Conservation (phyloP, 2,888 invertebrate genomes). For the Pherbina coryleti region DNA sequence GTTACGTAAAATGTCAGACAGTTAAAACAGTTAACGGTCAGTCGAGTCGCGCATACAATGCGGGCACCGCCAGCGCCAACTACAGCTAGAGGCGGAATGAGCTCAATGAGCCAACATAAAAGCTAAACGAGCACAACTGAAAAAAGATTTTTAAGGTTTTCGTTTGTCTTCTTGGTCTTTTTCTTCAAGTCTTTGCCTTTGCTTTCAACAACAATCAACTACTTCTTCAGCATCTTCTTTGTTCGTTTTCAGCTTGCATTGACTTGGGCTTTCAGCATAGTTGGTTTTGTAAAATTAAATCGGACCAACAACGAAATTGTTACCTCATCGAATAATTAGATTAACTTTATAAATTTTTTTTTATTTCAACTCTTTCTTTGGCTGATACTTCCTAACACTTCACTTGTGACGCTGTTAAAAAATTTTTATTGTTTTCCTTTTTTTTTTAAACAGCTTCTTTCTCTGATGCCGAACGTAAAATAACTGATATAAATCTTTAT, state of each 20-base stretch:
- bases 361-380: slow-evolving; percentile 30
- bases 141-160: slow-evolving; percentile 46
- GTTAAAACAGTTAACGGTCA: slow-evolving; percentile 66
- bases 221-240: slow-evolving; percentile 18
- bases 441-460: slow-evolving; percentile 19
- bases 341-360: slow-evolving; percentile 32
- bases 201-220: not conserved
- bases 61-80: slow-evolving; percentile 14
- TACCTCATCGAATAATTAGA: slow-evolving; percentile 65
- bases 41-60: not conserved
- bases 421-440: slow-evolving; percentile 48
- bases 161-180: slow-evolving; percentile 53
- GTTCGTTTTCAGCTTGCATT: not conserved
- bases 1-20: slow-evolving; percentile 68
- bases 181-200: slow-evolving; percentile 24
- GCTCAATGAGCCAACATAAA: slow-evolving; percentile 15
- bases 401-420: not conserved
- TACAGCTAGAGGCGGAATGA: not conserved
- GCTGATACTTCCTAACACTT: slow-evolving; percentile 40
- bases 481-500: slow-evolving; percentile 34
- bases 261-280: not conserved
- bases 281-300: not conserved
- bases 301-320: slow-evolving; percentile 48
- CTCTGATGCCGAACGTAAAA: slow-evolving; percentile 20
- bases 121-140: slow-evolving; percentile 61